Evolutionary conservation across 2,113 vertebrate genomes (phyloP).

Genomic region (Serinus canaria): DNA sequence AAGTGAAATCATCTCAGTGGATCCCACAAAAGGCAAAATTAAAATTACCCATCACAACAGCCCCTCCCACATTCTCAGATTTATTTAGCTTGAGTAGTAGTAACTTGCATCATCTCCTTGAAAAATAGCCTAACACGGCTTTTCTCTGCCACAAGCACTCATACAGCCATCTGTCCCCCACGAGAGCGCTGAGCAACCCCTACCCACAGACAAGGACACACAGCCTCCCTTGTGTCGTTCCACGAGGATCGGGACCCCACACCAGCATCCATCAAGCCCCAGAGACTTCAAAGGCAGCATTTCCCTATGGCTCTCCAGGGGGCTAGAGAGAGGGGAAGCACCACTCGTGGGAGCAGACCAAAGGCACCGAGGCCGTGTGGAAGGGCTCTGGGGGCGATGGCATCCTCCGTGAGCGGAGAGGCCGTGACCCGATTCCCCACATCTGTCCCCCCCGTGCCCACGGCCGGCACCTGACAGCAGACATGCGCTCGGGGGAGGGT

Average conservation of each 20-base stretch:
- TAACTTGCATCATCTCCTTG: constrained; percentile 2
- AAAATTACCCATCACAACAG: background rate
- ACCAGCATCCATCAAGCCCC: background rate
- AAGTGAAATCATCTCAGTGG: background rate
- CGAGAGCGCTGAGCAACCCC: background rate
- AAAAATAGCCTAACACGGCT: constrained; percentile 26
- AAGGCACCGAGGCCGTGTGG: background rate
- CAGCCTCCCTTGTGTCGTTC: background rate
- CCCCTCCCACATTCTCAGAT: constrained; percentile 23
- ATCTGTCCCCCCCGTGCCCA: background rate
- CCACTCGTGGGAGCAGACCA: background rate
- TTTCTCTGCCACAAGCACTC: background rate
- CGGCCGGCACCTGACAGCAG: background rate
- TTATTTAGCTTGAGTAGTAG: constrained; percentile 17
- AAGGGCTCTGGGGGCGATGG: background rate
- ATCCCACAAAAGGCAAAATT: background rate
- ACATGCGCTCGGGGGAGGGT: background rate
- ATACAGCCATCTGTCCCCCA: background rate
- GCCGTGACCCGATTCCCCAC: background rate
- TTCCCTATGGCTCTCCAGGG: background rate
- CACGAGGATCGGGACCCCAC: background rate
- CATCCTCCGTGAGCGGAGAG: background rate
- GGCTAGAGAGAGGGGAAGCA: too few species aligned
- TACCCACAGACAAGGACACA: background rate
- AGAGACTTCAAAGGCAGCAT: background rate